Evolutionary conservation across 2,797 vertebrate genomes (phyloP).

Genomic region (Cephalopachus bancanus): DNA sequence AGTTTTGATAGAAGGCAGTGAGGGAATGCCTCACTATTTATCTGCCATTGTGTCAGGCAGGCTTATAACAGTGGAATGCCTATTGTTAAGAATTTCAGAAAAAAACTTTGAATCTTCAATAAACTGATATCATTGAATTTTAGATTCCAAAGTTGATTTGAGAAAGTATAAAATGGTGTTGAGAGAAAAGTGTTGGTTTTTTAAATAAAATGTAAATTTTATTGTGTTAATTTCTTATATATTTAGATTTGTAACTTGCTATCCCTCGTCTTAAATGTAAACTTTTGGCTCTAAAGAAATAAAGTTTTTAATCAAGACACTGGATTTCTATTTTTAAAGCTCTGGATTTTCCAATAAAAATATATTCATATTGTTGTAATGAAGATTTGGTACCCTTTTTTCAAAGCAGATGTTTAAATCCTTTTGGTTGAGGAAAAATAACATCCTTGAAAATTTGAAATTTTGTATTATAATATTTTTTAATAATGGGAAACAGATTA

Average conservation of each 20-base stretch:
- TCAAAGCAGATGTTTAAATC: conserved; percentile 12
- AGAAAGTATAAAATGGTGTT: neutral
- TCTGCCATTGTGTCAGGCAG: neutral
- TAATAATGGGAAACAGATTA: neutral
- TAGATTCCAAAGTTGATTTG: conserved; percentile 32
- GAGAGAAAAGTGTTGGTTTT: neutral
- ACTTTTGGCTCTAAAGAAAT: neutral
- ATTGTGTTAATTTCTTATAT: neutral
- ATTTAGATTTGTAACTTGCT: neutral
- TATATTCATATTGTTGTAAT: neutral
- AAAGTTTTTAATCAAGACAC: neutral
- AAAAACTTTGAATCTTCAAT: conserved; percentile 30
- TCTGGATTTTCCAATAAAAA: conserved; percentile 34
- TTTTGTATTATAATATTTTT: conserved; percentile 3
- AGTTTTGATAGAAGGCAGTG: neutral
- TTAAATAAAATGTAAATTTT: neutral
- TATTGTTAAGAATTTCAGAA: conserved; percentile 49
- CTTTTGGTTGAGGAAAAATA: conserved; percentile 39
- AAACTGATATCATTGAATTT: conserved; percentile 16
- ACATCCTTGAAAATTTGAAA: conserved; percentile 26
- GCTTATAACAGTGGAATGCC: neutral
- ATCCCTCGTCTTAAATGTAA: neutral
- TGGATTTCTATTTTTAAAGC: conserved; percentile 16
- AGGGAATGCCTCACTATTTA: neutral
- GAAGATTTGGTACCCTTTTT: neutral